Evolutionary conservation across 2,113 vertebrate genomes (phyloP).

Genomic region (Hyaena hyaena): DNA sequence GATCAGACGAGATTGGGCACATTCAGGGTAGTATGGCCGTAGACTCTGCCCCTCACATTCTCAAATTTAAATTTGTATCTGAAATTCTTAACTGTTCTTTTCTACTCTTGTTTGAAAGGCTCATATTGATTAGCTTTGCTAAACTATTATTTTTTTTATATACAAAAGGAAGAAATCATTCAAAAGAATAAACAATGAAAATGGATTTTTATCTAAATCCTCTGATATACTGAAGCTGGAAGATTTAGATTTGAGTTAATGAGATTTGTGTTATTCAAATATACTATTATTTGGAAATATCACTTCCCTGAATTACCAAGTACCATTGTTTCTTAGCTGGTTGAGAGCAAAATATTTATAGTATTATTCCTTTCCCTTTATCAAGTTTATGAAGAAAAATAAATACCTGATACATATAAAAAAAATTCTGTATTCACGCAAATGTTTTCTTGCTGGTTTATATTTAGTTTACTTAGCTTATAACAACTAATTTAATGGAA

Average conservation of each 20-base stretch:
- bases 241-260: neutral
- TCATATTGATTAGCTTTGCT: neutral
- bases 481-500: neutral
- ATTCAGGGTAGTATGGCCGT: too few relatives aligned
- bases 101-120: neutral
- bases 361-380: neutral
- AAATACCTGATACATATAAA: neutral
- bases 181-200: neutral
- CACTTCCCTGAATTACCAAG: neutral
- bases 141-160: neutral
- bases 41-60: neutral
- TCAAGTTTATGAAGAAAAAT: neutral
- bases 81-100: neutral
- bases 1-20: too few relatives aligned
- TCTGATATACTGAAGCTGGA: neutral
- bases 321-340: neutral
- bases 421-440: neutral
- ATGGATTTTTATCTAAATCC: neutral
- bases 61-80: constrained; percentile 1
- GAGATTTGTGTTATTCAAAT: neutral
- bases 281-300: neutral
- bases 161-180: neutral
- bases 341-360: neutral
- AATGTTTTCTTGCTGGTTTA: neutral
- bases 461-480: neutral